Evolutionary conservation across 2,888 invertebrate genomes (phyloP).

Genomic region (Zaprionus lineosus): DNA sequence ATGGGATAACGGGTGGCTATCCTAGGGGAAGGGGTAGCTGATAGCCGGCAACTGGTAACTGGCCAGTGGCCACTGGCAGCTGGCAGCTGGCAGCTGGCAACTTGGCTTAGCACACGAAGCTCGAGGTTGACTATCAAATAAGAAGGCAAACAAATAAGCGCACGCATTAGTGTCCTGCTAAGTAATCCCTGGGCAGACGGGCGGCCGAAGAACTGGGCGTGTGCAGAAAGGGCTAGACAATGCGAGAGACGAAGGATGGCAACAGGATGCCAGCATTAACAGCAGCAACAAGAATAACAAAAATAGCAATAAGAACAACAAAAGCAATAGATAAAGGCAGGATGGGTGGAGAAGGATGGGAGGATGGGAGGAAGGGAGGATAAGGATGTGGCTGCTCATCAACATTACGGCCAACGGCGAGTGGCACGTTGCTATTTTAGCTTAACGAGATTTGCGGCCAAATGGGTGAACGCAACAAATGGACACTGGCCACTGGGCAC

Average conservation of each 20-base stretch:
- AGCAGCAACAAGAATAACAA: conserved; percentile 5
- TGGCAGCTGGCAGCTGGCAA: not conserved
- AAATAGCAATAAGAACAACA: not conserved
- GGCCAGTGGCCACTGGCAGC: too few species aligned
- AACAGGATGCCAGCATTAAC: conserved; percentile 39
- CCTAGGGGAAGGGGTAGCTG: too few species aligned
- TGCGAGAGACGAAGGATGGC: conserved; percentile 26
- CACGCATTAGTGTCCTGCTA: conserved; percentile 70
- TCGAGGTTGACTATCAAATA: conserved; percentile 33
- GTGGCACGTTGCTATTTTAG: conserved; percentile 73
- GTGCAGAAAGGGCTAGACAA: conserved; percentile 56
- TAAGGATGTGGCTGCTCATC: conserved; percentile 60
- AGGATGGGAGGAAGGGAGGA: too few species aligned
- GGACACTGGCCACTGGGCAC: conserved; percentile 36
- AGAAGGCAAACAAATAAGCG: conserved; percentile 69
- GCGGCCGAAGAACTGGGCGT: conserved; percentile 52
- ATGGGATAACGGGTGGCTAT: conserved; percentile 16
- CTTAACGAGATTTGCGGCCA: conserved; percentile 76
- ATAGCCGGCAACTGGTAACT: not conserved
- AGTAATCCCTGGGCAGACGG: conserved; percentile 67
- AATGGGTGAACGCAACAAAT: conserved; percentile 57
- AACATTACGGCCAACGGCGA: conserved; percentile 56
- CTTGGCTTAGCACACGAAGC: conserved; percentile 4
- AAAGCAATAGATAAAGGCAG: conserved; percentile 3
- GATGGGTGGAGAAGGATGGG: too few species aligned